Conservation (phyloP, 2,888 invertebrate species). For the Lampropteryx suffumata region DNA sequence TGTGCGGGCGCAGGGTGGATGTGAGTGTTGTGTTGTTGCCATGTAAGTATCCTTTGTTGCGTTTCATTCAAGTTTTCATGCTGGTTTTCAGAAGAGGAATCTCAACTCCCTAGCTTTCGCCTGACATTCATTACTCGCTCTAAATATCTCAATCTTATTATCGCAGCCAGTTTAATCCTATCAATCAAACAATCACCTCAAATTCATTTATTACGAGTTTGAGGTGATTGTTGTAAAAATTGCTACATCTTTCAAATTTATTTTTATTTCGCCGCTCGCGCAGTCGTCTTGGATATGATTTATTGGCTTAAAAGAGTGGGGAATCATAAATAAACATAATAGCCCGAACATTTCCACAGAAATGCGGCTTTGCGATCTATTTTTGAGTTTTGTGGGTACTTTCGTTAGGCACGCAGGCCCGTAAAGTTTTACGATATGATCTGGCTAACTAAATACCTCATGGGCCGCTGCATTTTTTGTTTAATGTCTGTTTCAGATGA, state of each 20-base stretch:
- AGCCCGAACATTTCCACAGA: constrained; percentile 34
- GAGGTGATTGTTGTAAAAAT: no score
- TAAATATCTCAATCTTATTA: no score
- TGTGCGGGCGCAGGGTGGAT: constrained; percentile 55
- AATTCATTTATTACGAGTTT: no score
- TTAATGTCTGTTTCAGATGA: constrained; percentile 24
- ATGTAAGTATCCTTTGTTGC: constrained; percentile 40
- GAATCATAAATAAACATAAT: constrained; percentile 35
- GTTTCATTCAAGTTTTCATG: not conserved
- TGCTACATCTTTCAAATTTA: constrained; percentile 18
- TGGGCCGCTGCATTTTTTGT: constrained; percentile 22
- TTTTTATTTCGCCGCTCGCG: constrained; percentile 30
- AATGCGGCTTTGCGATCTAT: constrained; percentile 49
- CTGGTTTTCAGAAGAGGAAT: no score
- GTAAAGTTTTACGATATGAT: constrained; percentile 69
- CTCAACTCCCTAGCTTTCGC: no score
- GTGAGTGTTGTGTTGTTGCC: constrained; percentile 29
- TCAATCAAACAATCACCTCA: no score
- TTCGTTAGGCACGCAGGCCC: constrained; percentile 53
- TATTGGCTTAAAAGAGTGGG: constrained; percentile 31
- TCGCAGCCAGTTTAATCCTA: not conserved
- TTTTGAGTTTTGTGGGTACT: constrained; percentile 59
- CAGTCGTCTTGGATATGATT: constrained; percentile 32
- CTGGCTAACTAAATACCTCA: constrained; percentile 44
- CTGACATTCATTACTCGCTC: no score